phyloP scores from a whole-genome alignment of 2,888 invertebrate species.

The Podotricha telesiphe region DNA sequence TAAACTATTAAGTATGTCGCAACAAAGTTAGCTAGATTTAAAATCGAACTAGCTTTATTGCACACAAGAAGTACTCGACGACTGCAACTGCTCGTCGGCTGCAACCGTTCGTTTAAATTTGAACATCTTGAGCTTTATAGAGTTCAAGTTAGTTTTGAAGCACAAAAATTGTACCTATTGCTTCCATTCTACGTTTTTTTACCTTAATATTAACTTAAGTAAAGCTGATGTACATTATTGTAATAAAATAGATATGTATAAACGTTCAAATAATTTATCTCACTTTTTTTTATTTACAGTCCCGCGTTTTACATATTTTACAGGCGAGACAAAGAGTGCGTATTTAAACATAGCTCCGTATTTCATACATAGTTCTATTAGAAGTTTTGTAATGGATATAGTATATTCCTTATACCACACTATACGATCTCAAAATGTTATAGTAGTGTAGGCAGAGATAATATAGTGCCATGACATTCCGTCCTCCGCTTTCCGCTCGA shows the following conservation, averaged over 20 bases:
- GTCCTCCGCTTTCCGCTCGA: no score
- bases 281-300: no score
- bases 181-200: background rate
- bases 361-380: no score
- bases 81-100: constrained; percentile 7
- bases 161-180: background rate
- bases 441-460: no score
- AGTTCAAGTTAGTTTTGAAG: constrained; percentile 4
- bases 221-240: background rate
- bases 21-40: background rate
- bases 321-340: no score
- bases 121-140: constrained; percentile 9
- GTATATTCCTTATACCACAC: no score
- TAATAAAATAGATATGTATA: background rate
- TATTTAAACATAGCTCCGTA: no score
- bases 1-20: background rate
- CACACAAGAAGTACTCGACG: constrained; percentile 14
- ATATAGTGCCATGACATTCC: no score
- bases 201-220: background rate
- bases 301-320: no score
- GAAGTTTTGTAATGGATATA: no score
- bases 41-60: background rate
- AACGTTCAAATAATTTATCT: no score
- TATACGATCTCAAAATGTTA: no score
- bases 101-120: constrained; percentile 19